A percentile compares a stretch with the other conserved stretches of the same genome.
Evolutionary conservation across 2,888 invertebrate genomes (phyloP).

Genomic region (Emmelina monodactyla): DNA sequence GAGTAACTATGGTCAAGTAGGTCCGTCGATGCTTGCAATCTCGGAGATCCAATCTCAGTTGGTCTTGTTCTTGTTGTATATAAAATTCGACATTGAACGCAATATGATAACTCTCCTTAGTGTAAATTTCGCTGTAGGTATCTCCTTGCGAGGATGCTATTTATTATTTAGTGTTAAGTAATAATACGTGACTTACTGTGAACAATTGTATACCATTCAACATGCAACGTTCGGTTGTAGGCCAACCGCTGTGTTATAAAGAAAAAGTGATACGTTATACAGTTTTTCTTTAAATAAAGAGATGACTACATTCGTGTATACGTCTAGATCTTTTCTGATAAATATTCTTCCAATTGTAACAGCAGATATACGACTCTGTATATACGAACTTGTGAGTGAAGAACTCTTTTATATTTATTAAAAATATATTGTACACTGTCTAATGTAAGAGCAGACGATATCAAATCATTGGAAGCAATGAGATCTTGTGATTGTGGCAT

Average conservation of each 20-base stretch:
- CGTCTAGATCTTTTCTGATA: constrained; percentile 66
- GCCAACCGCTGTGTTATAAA: constrained; percentile 45
- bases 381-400: constrained; percentile 56
- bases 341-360: constrained; percentile 58
- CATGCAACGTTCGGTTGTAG: constrained; percentile 45
- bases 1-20: constrained; percentile 31
- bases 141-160: constrained; percentile 53
- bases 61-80: constrained; percentile 42
- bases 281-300: constrained; percentile 52
- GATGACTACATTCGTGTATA: constrained; percentile 73
- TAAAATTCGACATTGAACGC: constrained; percentile 45
- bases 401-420: constrained; percentile 62
- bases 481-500: constrained; percentile 15
- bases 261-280: constrained; percentile 50
- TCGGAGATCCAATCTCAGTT: constrained; percentile 61
- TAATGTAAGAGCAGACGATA: constrained; percentile 51
- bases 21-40: constrained; percentile 51
- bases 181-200: constrained; percentile 56
- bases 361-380: constrained; percentile 60
- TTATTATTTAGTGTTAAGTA: constrained; percentile 64
- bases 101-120: constrained; percentile 58
- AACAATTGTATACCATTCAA: constrained; percentile 61
- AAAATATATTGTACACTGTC: constrained; percentile 55
- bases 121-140: constrained; percentile 58
- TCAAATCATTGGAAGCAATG: constrained; percentile 23